Evolutionary conservation across 2,113 vertebrate species (phyloP), one percentile per base, ranked within the genome.

Genomic region (Sylvicapra grimmia): DNA sequence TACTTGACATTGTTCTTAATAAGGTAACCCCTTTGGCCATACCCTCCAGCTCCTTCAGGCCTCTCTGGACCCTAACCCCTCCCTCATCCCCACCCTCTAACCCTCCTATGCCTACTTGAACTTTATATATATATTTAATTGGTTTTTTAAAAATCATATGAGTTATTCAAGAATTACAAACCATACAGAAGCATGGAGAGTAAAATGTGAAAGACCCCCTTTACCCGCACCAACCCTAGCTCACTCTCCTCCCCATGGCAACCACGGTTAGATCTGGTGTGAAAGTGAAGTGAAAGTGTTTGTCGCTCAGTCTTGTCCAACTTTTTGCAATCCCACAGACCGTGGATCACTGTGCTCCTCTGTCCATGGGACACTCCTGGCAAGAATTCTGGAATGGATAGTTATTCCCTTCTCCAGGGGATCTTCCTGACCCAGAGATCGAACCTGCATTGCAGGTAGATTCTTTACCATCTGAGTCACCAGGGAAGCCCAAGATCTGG

Each of bases 41-140:
- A 29, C 13, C 25, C 4, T 21, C 58, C 2, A 0, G 4, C 49
- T 31, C 56, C 27, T n/a, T 1, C 15, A 25, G 18, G 4, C 25
- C 5, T 82, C 72, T 51, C 65, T 19, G 83, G 59, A 79, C 18
- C 21, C 31, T 15, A 61, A 3, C 6, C 16, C 27, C 8, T 47
- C 49, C 75, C 27, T 56, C 31, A 27, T 1, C 8, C 33, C 54
- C 27, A 59, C 25, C 6, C 36, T 31, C 36, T 61, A 86, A 72
- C 15, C 13, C 33, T 91, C 53, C 79, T 86, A 49, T 8, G 61
- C 19, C 29, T 65, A 27, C 54, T 54, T 68, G 61, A 77, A 75
- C 47, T 90, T 68, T 54, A 51, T 49, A 40, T 54, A 63, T 10
- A 6, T 8, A 12, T 89, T 15, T 36, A 56, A 58, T 44, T 79